Evolutionary conservation across 2,797 vertebrate genomes (phyloP), one percentile per base, ranked within the genome.

Genomic region (Florisuga fusca): DNA sequence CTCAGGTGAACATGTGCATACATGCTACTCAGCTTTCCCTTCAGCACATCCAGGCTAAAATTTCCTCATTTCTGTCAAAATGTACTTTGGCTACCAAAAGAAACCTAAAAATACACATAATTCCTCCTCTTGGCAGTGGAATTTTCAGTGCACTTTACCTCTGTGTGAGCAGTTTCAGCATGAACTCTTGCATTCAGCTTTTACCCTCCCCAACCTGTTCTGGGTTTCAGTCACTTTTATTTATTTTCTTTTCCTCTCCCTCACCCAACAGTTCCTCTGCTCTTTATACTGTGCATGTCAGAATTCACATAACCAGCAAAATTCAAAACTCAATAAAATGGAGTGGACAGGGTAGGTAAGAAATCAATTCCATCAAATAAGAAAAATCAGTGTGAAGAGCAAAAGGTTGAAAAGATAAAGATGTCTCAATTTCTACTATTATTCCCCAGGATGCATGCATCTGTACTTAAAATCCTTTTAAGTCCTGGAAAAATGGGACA

Each of bases 41-140:
- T 66, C 27, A 72, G 84, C 84, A 83, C 29, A 69, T 31, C 66
- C 91, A 89, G 45, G 33, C 63, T 51, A 66, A 7, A 74, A 38
- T 69, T 79, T 71, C 76, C 79, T 86, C 67, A 38, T 21, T 94
- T 78, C 73, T 71, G 33, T 58, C 15, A 6, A 67, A 63, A 87
- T 9, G 26, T 43, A 69, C 55, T 50, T 48, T 62, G 66, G 87
- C 55, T 79, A 76, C 53, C 36, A 81, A 72, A 59, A 48, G 21
- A 31, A 18, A 7, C 29, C 83, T 95, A 84, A 94, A 95, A 91
- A 94, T 55, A 89, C 50, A 77, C 15, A 45, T 5, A 76, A 14
- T 33, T 76, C 59, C 59, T 93, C 17, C 53, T 64, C 53, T 38
- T 73, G 55, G 69, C 84, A 69, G 23, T 61, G 41, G 33, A 54